phyloP scores from a whole-genome alignment of 2,888 invertebrate species.

The Pardosa pseudoannulata region DNA sequence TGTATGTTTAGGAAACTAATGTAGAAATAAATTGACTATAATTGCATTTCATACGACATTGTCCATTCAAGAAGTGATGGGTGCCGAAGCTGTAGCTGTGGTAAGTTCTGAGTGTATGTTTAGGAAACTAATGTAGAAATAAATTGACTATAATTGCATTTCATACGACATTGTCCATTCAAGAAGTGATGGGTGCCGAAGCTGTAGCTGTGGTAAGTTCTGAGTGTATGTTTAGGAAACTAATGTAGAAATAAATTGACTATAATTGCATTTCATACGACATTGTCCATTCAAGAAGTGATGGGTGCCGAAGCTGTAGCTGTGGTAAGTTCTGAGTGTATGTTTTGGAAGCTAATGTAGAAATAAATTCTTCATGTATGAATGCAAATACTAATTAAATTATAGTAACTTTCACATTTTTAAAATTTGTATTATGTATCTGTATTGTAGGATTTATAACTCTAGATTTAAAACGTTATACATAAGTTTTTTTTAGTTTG shows the following conservation, averaged over 20 bases:
- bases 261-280: conserved; percentile 97
- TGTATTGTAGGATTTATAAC: no score
- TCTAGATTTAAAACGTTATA: no score
- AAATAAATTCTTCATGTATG: no score
- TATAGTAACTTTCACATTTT: no score
- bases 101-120: conserved; percentile 80
- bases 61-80: conserved; percentile 91
- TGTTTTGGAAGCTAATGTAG: no score
- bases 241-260: no score
- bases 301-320: conserved; percentile 96
- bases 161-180: conserved; percentile 94
- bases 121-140: no score
- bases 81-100: conserved; percentile 98
- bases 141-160: conserved; percentile 96
- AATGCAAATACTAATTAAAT: no score
- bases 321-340: conserved; percentile 82
- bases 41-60: conserved; percentile 97
- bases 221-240: no score
- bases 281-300: conserved; percentile 93
- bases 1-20: no score
- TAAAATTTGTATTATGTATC: no score
- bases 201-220: conserved; percentile 94
- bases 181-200: conserved; percentile 92
- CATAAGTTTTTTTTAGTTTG: no score
- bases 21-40: conserved; percentile 93